These are phyloP conservation scores for Eptesicus fuscus DNA, from an alignment of 2,113 vertebrate species.

Conservation along the genomic window DNA sequence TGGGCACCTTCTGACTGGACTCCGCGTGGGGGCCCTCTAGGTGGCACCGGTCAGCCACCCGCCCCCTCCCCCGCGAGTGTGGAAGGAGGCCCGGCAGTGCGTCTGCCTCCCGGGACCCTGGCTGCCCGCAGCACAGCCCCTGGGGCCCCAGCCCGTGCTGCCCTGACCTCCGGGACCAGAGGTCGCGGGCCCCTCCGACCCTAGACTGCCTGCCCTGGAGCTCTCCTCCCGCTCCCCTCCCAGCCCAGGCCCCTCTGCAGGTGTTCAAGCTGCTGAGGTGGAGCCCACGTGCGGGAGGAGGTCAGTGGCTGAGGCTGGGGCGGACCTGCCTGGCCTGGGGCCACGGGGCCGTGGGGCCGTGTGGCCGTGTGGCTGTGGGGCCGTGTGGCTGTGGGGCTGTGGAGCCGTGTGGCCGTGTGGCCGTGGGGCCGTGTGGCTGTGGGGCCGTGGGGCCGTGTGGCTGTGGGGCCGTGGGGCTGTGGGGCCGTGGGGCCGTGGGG, in stretches of 20 bases:
- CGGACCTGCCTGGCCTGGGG: rapidly evolving
- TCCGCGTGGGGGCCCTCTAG: rapidly evolving
- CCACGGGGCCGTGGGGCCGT: too few relatives aligned
- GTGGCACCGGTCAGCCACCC: too few relatives aligned
- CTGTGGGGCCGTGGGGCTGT: too few relatives aligned
- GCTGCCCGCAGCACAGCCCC: neutral
- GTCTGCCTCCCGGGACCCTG: rapidly evolving
- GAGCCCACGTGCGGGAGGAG: neutral
- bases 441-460: too few relatives aligned
- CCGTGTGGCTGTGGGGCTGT: too few relatives aligned
- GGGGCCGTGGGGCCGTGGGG: too few relatives aligned
- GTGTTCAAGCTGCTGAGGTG: neutral
- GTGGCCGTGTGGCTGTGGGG: too few relatives aligned
- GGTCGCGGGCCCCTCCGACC: neutral
- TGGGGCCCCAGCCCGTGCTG: rapidly evolving
- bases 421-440: too few relatives aligned
- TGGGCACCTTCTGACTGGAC: neutral
- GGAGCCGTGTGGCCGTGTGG: too few relatives aligned
- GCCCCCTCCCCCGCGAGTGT: neutral
- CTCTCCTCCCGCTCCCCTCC: neutral
- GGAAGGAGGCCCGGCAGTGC: neutral
- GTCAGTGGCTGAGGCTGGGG: neutral
- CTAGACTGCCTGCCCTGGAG: neutral
- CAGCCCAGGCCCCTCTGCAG: neutral
- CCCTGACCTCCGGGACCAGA: neutral